A percentile compares a stretch with the other conserved stretches of the same genome.
These are phyloP conservation scores for Falcunculus frontatus DNA, from an alignment of 2,113 vertebrate species.

Conservation along the genomic window DNA sequence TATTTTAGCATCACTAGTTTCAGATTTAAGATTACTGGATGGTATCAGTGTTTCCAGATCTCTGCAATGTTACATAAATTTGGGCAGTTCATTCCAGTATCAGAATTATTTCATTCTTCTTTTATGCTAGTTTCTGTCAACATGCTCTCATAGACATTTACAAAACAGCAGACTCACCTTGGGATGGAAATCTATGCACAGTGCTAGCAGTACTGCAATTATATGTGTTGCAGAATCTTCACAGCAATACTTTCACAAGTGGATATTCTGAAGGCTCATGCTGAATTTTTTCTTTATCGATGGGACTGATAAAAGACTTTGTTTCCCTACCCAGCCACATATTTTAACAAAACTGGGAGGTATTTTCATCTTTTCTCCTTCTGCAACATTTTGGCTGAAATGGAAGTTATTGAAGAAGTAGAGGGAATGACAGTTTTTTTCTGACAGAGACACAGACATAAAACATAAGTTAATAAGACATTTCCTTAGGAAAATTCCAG, in stretches of 20 bases:
- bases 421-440: not conserved
- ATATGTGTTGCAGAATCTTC: not conserved
- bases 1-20: not conserved
- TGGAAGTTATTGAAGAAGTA: not conserved
- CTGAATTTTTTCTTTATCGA: not conserved
- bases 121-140: not conserved
- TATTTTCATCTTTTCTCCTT: not conserved
- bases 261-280: not conserved
- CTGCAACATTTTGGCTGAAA: not conserved
- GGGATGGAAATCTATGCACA: not conserved
- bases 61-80: not conserved
- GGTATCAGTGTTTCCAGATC: not conserved
- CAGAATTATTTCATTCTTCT: not conserved
- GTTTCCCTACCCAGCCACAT: not conserved
- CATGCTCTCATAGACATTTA: not conserved
- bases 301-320: not conserved
- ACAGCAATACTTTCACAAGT: not conserved
- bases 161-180: not conserved
- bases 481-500: slow-evolving; percentile 58
- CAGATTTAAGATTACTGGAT: not conserved
- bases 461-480: not conserved
- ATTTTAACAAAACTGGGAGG: not conserved
- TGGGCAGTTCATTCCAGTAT: not conserved
- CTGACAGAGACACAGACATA: not conserved
- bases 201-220: not conserved